These are phyloP conservation scores for Stenodema calcarata DNA, from an alignment of 2,888 invertebrate genomes.

Conservation along the genomic window DNA sequence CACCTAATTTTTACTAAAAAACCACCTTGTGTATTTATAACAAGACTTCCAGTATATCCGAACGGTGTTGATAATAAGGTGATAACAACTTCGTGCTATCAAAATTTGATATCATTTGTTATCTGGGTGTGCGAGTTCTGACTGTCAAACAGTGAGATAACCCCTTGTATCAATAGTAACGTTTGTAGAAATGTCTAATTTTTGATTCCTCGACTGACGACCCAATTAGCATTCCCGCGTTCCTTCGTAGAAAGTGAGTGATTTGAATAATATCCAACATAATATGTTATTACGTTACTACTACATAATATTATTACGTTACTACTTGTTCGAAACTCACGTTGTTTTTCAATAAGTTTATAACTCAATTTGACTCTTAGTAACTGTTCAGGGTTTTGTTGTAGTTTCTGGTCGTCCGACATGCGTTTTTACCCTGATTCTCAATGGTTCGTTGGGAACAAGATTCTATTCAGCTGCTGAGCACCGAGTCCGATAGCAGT, in stretches of 20 bases:
- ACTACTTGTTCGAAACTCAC: neutral
- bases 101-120: neutral
- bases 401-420: neutral
- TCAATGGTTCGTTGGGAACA: slow-evolving; percentile 34
- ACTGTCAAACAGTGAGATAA: neutral
- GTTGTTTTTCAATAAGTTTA: neutral
- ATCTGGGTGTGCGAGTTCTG: neutral
- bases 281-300: too few species aligned
- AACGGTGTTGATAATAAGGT: neutral
- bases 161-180: neutral
- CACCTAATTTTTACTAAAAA: too few species aligned
- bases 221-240: neutral
- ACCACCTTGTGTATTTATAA: too few species aligned
- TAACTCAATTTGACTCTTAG: neutral
- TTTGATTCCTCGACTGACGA: neutral
- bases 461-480: slow-evolving; percentile 42
- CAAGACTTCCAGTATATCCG: neutral
- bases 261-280: too few species aligned
- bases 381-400: neutral
- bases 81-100: neutral
- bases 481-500: slow-evolving; percentile 32
- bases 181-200: neutral
- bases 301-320: too few species aligned
- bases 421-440: neutral
- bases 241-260: neutral